Conservation (phyloP, 2,888 invertebrate species). For the Ophion ellenae region DNA sequence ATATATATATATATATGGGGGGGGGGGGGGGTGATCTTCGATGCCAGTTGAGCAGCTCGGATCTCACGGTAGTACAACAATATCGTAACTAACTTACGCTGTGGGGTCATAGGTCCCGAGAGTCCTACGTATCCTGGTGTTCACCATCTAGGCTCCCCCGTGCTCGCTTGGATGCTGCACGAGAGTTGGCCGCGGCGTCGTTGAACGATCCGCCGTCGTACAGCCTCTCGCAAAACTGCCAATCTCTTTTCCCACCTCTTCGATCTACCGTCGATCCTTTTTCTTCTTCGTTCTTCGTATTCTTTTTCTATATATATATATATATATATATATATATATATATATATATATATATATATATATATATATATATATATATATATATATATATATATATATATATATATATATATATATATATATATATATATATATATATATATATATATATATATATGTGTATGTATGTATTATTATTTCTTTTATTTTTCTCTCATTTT, state of each 20-base stretch:
- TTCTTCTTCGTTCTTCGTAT: not conserved
- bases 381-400: no score
- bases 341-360: no score
- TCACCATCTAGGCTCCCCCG: slow-evolving; percentile 3
- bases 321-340: not conserved
- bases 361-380: no score
- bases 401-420: no score
- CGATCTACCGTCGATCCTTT: slow-evolving; percentile 3
- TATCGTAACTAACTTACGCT: slow-evolving; percentile 72
- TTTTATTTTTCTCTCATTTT: not conserved
- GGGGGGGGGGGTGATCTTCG: slow-evolving; percentile 32
- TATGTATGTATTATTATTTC: no score
- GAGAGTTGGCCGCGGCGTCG: slow-evolving; percentile 1
- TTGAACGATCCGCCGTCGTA: slow-evolving; percentile 7
- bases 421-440: no score
- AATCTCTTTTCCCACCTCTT: slow-evolving; percentile 37
- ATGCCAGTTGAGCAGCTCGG: slow-evolving; percentile 57
- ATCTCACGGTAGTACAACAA: slow-evolving; percentile 71
- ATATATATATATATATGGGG: not conserved
- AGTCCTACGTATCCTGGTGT: slow-evolving; percentile 70
- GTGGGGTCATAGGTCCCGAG: slow-evolving; percentile 69
- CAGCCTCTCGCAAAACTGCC: not conserved
- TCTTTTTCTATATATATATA: not conserved
- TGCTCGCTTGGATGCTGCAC: slow-evolving; percentile 38
- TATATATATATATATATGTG: no score